Base-by-base conservation (phyloP, 2,888 invertebrate species). In the Limnephilus marmoratus region DNA sequence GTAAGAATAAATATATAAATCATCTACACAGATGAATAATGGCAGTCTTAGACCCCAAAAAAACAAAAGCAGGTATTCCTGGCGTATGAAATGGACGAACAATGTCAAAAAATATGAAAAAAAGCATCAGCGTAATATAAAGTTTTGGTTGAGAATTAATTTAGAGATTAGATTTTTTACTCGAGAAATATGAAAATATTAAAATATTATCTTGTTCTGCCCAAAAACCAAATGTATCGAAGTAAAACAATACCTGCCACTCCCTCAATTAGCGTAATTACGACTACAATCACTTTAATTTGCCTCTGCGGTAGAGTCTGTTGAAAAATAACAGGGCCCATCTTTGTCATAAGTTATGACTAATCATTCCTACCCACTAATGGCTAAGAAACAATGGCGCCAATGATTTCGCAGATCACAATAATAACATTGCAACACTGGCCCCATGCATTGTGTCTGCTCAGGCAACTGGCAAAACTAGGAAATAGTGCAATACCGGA, bases 301-400 rank as follows among this genome's bases (percentile, higher is more conserved):
- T 68, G 24, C 24, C 68, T 68, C 9, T 68, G 68, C 24, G 68
- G 68, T 68, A n/a, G 18, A 53, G n/a, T 68, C 68, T 0, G 68
- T 68, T 53, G 13, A 3, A 45, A 45, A 15, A 68, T 24, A 68
- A n/a, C 68, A 68, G n/a, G 9, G 68, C 68, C 24, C 24, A n/a
- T 24, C 24, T 68, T 24, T 68, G 68, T 68, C n/a, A 68, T 24
- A 5, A 68, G 68, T 68, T 5, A 68, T 9, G n/a, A 68, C 68
- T 24, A 68, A 9, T 68, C 68, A 68, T 68, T 68, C 68, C 24
- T 68, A 68, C n/a, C 9, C 68, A 24, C 24, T n/a, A 68, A 68
- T 68, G 68, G 68, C 68, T n/a, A 68, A n/a, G n/a, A 68, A n/a
- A 68, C 68, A 68, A 68, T 68, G 68, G 68, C 68, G 68, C 68